Evolutionary conservation across 2,888 invertebrate genomes (phyloP), one percentile per base, ranked within the genome.

Genomic region (Leuctra nigra): DNA sequence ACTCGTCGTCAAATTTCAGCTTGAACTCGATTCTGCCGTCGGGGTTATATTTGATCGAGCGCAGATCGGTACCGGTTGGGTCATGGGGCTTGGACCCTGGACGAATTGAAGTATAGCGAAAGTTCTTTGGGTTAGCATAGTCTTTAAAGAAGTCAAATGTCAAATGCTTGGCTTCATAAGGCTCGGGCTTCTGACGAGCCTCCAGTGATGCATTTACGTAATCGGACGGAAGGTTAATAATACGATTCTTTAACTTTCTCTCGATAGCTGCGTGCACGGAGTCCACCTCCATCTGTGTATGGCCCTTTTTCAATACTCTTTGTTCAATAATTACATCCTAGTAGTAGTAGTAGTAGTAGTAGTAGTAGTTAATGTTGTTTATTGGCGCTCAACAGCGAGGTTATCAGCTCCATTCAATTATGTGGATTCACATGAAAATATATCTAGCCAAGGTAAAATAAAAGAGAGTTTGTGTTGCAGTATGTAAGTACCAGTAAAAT

Each of bases 221-320:
- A 22, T 68, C 67, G 38, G 61, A 54, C 4, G 67, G 67, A 7
- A 63, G 38, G 54, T 59, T 58, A 9, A 66, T 64, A 53, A 64
- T 62, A 22, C 62, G 66, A 41, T 68, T 64, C 62, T 66, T 67
- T 13, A 68, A 33, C 35, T 66, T 67, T 53, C 64, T 62, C 61
- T 72, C 71, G 47, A 72, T 67, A 1, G 61, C 58, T n/a, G 64
- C 62, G 59, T 72, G 70, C 1, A 69, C 67, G 1, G 67, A 68
- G 59, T 71, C 70, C 18, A 63, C 64, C 58, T 69, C 68, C 67
- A 69, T 68, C 61, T 69, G 68, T 1, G 69, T 66, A 58, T 69
- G 69, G n/a, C n/a, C n/a, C n/a, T n/a, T n/a, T n/a, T n/a, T n/a
- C n/a, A n/a, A n/a, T n/a, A n/a, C n/a, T n/a, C n/a, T n/a, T n/a